Conservation (phyloP, 2,888 invertebrate species). For the Sinotaia quadrata region DNA sequence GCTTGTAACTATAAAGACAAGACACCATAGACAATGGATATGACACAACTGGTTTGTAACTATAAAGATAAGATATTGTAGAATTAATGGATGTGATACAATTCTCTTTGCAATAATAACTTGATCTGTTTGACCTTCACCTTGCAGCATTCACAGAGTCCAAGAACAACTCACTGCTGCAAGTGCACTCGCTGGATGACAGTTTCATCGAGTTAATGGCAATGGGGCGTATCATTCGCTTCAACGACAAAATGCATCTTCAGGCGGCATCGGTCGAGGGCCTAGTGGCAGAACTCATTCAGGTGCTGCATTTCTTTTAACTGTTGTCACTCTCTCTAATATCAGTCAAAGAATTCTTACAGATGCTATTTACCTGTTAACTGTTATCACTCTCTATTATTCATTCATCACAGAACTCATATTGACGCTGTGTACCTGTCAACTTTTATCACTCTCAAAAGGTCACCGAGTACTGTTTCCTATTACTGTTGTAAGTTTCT, state of each 20-base stretch:
- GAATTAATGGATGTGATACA: background rate
- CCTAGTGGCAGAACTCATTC: constrained; percentile 75
- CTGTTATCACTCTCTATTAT: no score
- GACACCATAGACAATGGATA: no score
- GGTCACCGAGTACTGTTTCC: no score
- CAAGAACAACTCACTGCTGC: constrained; percentile 57
- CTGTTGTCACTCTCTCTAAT: background rate
- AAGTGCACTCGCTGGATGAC: constrained; percentile 73
- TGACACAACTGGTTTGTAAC: background rate
- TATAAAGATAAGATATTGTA: background rate
- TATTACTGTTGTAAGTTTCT: no score
- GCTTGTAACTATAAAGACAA: no score
- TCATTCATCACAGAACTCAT: no score
- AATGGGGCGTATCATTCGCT: constrained; percentile 72
- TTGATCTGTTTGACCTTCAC: background rate
- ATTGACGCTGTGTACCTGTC: no score
- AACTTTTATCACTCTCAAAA: no score
- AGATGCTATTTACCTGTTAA: no score
- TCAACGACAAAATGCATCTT: constrained; percentile 68
- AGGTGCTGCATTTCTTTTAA: constrained; percentile 50
- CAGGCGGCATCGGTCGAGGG: constrained; percentile 76
- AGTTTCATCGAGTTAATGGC: constrained; percentile 75
- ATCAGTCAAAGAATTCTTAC: background rate
- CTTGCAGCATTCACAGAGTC: constrained; percentile 61
- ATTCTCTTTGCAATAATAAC: background rate